Conservation (phyloP, 2,797 vertebrate genomes). For the Propithecus deckenii region DNA sequence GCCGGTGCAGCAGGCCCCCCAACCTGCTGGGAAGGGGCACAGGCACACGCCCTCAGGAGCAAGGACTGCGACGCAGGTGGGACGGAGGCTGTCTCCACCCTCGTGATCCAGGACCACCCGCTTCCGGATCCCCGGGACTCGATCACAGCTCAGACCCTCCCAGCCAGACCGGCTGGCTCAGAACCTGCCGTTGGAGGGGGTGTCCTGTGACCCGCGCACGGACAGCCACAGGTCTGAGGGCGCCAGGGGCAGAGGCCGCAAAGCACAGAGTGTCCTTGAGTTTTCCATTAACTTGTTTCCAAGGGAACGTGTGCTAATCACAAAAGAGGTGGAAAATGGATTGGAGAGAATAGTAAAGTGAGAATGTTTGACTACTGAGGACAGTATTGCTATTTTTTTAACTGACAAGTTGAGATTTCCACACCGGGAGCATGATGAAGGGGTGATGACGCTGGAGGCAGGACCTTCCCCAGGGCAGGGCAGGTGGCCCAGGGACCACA, state of each 20-base stretch:
- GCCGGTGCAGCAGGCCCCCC: not conserved
- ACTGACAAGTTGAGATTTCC: not conserved
- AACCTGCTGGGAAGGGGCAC: not conserved
- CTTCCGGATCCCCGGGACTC: not conserved
- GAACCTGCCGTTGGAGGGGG: too few relatives aligned
- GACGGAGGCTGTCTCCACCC: not conserved
- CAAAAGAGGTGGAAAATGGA: not conserved
- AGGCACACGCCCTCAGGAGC: too few relatives aligned
- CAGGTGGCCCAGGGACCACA: not conserved
- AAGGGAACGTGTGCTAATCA: not conserved
- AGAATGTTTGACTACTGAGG: not conserved
- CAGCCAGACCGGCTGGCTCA: fast-evolving
- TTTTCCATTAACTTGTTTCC: too few relatives aligned
- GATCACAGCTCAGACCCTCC: too few relatives aligned
- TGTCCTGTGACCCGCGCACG: too few relatives aligned
- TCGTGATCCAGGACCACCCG: not conserved
- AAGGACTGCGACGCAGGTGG: too few relatives aligned
- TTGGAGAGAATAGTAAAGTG: not conserved
- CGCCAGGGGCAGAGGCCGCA: not conserved
- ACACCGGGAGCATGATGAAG: not conserved
- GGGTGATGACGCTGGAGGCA: not conserved
- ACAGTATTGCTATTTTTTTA: not conserved
- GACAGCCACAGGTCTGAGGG: not conserved
- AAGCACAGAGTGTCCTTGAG: not conserved
- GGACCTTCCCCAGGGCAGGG: not conserved